phyloP scores from a whole-genome alignment of 2,113 vertebrate species.

The Pteropus alecto region DNA sequence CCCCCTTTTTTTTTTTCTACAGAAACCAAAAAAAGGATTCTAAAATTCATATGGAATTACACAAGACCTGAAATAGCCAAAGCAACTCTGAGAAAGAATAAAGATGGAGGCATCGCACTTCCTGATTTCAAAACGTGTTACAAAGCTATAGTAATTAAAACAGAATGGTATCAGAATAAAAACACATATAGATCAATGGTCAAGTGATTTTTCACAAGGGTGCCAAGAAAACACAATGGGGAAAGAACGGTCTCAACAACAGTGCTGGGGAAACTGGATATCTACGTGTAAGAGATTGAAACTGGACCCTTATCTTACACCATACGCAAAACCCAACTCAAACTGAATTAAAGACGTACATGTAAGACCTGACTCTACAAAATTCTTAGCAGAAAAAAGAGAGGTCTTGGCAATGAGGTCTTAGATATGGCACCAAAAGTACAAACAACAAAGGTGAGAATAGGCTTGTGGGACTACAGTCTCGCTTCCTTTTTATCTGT shows the following conservation, averaged over 20 bases:
- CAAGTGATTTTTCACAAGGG: neutral
- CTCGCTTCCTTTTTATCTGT: neutral
- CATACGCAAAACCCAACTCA: neutral
- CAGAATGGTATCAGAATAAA: neutral
- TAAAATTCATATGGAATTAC: neutral
- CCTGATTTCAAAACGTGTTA: neutral
- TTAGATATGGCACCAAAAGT: neutral
- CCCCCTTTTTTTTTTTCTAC: neutral
- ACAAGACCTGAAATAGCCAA: neutral
- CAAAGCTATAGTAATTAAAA: neutral
- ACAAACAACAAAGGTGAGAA: neutral
- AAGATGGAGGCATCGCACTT: neutral
- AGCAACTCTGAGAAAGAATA: neutral
- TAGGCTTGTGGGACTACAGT: neutral
- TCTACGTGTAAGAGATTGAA: neutral
- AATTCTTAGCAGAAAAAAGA: neutral
- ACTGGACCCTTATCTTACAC: neutral
- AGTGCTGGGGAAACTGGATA: neutral
- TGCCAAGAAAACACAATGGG: neutral
- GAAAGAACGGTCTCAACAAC: neutral
- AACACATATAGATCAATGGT: neutral
- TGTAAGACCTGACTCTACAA: neutral
- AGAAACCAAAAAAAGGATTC: neutral
- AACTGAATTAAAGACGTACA: neutral
- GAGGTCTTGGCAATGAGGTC: neutral